These are phyloP conservation scores for Parnassius mnemosyne DNA, from an alignment of 2,888 invertebrate genomes.

Conservation along the genomic window DNA sequence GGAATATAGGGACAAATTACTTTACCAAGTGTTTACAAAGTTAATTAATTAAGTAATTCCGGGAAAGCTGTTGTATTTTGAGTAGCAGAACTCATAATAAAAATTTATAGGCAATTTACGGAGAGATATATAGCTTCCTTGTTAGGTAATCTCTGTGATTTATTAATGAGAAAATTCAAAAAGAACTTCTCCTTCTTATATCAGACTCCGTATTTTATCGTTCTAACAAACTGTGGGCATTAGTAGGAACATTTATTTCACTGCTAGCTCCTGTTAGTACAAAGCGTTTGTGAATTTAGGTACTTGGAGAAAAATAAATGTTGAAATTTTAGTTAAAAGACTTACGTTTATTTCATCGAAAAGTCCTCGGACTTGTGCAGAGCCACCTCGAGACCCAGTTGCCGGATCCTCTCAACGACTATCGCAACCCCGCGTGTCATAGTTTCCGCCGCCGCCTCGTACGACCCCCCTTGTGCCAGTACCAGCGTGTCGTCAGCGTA, in stretches of 20 bases:
- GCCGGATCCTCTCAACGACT: no score
- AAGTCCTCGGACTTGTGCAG: no score
- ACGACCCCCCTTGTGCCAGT: no score
- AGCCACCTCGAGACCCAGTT: no score
- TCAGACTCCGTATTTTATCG: constrained; percentile 21
- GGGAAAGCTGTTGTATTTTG: constrained; percentile 21
- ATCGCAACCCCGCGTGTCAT: no score
- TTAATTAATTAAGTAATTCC: constrained; percentile 21
- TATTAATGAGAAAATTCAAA: constrained; percentile 65
- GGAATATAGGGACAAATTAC: background rate
- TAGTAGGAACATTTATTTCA: constrained; percentile 14
- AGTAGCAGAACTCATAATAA: constrained; percentile 75
- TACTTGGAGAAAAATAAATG: no score
- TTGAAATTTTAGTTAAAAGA: background rate
- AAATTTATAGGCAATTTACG: constrained; percentile 77
- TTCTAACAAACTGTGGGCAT: constrained; percentile 21
- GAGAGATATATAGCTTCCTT: constrained; percentile 63
- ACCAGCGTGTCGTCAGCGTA: no score
- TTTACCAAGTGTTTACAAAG: background rate
- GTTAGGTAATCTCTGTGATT: constrained; percentile 60
- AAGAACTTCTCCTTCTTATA: constrained; percentile 24
- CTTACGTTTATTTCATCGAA: no score
- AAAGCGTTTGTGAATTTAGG: background rate
- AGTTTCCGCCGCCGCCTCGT: no score
- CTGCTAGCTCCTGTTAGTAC: background rate